A percentile compares a stretch with the other conserved stretches of the same genome.
These are phyloP conservation scores for Tetramorium alpestre DNA, from an alignment of 1,140 invertebrate species.

Conservation along the genomic window DNA sequence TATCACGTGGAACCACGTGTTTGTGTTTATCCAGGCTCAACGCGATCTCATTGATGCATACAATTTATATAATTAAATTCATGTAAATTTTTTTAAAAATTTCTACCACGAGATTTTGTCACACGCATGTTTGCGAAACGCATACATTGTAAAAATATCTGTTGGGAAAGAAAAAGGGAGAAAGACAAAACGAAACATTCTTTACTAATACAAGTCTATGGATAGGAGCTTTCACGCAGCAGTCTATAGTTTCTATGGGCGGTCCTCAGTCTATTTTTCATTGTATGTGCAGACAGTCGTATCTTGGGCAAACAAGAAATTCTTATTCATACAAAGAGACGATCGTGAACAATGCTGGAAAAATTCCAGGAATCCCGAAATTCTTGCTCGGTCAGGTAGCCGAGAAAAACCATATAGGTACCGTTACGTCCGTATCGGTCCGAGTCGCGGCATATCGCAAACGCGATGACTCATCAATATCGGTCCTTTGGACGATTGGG, in stretches of 20 bases:
- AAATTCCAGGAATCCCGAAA: background rate
- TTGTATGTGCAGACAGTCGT: background rate
- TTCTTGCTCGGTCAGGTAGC: background rate
- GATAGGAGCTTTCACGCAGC: no score
- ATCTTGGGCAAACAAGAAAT: background rate
- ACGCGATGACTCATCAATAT: constrained; percentile 76
- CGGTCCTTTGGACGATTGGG: constrained; percentile 62
- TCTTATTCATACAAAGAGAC: no score
- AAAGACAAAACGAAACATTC: background rate
- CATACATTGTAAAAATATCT: background rate
- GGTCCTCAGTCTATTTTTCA: no score
- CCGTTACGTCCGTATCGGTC: background rate
- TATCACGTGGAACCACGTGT: background rate
- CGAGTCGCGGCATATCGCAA: background rate
- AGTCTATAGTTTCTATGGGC: no score
- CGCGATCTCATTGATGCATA: no score
- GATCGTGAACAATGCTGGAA: no score
- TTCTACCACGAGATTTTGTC: background rate
- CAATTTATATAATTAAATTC: background rate
- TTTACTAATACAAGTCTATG: background rate
- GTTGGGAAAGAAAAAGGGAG: background rate
- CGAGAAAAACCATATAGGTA: background rate
- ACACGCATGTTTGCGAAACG: background rate
- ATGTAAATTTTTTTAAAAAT: background rate
- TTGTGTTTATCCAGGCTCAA: background rate